A percentile compares a stretch with the other conserved stretches of the same genome.
Conservation (phyloP, 1,140 invertebrate species). For the Aricia agestis region DNA sequence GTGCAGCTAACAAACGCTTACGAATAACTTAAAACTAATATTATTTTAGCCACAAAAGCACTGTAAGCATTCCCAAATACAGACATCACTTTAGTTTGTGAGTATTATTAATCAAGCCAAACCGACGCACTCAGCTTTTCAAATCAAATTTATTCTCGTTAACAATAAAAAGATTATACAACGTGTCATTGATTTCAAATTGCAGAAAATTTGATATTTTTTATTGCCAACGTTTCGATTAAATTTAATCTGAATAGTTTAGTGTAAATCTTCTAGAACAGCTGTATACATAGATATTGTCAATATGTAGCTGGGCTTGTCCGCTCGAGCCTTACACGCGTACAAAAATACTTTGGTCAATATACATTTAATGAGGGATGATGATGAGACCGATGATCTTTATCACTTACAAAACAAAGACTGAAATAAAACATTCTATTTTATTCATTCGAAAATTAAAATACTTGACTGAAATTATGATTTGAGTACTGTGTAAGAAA, state of each 20-base stretch:
- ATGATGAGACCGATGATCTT: neutral
- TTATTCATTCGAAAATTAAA: too few relatives aligned
- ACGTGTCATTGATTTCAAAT: neutral
- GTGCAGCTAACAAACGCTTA: slow-evolving; percentile 36
- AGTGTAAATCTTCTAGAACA: neutral
- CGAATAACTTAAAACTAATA: slow-evolving; percentile 53
- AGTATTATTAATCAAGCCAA: slow-evolving; percentile 34
- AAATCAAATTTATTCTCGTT: neutral
- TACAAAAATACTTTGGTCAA: slow-evolving; percentile 6
- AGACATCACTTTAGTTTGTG: slow-evolving; percentile 46
- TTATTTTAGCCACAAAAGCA: slow-evolving; percentile 61
- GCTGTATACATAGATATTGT: neutral
- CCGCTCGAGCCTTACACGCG: slow-evolving; percentile 11
- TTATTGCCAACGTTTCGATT: neutral
- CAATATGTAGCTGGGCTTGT: neutral
- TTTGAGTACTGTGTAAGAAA: too few relatives aligned
- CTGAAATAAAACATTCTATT: too few relatives aligned
- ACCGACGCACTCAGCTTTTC: neutral
- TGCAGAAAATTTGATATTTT: too few relatives aligned
- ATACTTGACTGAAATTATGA: too few relatives aligned
- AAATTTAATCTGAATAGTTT: neutral
- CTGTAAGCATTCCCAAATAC: slow-evolving; percentile 50
- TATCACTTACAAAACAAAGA: neutral
- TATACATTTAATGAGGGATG: slow-evolving; percentile 5
- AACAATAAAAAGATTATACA: neutral